These are phyloP conservation scores for Oryzias woworae DNA, from an alignment of 2,113 vertebrate genomes.

Conservation along the genomic window DNA sequence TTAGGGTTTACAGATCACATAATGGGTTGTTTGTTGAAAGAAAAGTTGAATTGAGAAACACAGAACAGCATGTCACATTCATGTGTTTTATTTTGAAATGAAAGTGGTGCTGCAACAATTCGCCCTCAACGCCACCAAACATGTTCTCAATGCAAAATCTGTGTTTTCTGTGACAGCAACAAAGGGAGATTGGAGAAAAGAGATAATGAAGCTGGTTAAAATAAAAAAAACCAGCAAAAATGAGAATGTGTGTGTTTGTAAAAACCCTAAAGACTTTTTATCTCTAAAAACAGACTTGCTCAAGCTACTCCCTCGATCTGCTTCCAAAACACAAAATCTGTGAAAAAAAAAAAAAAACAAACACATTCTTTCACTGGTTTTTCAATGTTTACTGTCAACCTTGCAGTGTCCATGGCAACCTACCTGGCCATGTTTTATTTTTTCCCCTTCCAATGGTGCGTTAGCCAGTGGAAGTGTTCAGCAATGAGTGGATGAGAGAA, in stretches of 20 bases:
- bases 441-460: constrained; percentile 32
- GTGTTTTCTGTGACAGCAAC: constrained; percentile 14
- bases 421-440: constrained; percentile 32
- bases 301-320: background rate
- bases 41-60: too few species aligned
- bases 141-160: constrained; percentile 12
- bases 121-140: constrained; percentile 3
- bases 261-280: constrained; percentile 63
- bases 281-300: constrained; percentile 55
- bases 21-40: too few species aligned
- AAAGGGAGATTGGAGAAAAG: constrained; percentile 3
- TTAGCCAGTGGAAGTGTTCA: constrained; percentile 38
- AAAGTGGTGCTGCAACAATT: too few species aligned
- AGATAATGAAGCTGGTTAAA: constrained; percentile 37
- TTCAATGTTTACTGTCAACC: constrained; percentile 11
- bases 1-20: too few species aligned
- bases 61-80: too few species aligned
- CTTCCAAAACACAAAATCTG: too few species aligned
- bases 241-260: constrained; percentile 40
- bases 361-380: constrained; percentile 28
- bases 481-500: background rate
- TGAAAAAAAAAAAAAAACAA: constrained; percentile 7
- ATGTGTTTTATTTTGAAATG: too few species aligned
- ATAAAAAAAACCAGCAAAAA: constrained; percentile 39
- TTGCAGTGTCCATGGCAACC: constrained; percentile 60